These are phyloP conservation scores for Spodoptera exigua DNA, from an alignment of 2,888 invertebrate species.

Conservation along the genomic window DNA sequence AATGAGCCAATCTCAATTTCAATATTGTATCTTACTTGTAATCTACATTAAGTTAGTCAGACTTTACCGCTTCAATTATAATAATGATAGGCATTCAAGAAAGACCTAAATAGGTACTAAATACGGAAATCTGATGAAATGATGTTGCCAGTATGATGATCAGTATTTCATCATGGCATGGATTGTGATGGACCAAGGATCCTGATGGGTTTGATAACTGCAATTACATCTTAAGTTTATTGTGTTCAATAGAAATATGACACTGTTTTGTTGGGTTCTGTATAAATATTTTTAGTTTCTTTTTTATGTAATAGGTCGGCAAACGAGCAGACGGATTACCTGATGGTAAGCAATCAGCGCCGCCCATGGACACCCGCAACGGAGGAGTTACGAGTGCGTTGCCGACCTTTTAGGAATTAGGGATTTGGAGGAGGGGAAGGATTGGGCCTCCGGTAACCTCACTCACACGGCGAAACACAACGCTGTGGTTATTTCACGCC, in stretches of 20 bases:
- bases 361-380: too few relatives aligned
- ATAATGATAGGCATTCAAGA: conserved; percentile 21
- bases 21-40: too few relatives aligned
- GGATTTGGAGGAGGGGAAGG: too few relatives aligned
- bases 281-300: background rate
- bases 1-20: too few relatives aligned
- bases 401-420: too few relatives aligned
- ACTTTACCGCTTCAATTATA: too few relatives aligned
- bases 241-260: conserved; percentile 2
- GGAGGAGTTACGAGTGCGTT: too few relatives aligned
- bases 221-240: conserved; percentile 40
- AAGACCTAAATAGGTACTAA: background rate
- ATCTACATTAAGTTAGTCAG: too few relatives aligned
- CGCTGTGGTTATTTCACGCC: too few relatives aligned
- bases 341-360: too few relatives aligned
- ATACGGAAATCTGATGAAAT: conserved; percentile 26
- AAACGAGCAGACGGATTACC: background rate
- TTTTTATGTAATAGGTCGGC: background rate
- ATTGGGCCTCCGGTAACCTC: too few relatives aligned
- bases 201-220: conserved; percentile 26
- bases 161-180: conserved; percentile 22
- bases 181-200: conserved; percentile 53
- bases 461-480: too few relatives aligned
- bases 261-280: conserved; percentile 12
- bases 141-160: conserved; percentile 6